Conservation (phyloP, 2,888 invertebrate species). For the Acanthosepion lycidas region DNA sequence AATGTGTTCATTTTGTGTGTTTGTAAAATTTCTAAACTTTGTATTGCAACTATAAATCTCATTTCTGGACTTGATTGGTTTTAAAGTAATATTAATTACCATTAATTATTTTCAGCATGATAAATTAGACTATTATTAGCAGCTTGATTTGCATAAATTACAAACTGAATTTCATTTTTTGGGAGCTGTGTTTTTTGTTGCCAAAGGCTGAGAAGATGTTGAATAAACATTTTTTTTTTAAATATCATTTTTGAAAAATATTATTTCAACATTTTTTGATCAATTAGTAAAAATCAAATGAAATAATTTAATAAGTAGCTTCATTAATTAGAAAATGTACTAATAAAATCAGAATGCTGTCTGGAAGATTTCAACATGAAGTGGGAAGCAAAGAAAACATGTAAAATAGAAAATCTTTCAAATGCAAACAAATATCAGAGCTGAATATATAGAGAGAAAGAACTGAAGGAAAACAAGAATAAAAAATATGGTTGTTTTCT, state of each 20-base stretch:
- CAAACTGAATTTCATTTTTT: not conserved
- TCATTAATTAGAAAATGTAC: not conserved
- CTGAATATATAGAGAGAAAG: too few relatives aligned
- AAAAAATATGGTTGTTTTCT: too few relatives aligned
- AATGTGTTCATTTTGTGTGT: too few relatives aligned
- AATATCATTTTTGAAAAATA: not conserved
- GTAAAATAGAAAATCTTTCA: too few relatives aligned
- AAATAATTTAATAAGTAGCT: not conserved
- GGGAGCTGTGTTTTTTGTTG: not conserved
- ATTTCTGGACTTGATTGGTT: too few relatives aligned
- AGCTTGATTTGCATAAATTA: not conserved
- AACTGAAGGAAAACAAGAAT: too few relatives aligned
- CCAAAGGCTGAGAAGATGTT: not conserved
- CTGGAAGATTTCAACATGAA: too few relatives aligned
- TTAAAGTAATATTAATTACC: not conserved
- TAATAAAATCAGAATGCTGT: not conserved
- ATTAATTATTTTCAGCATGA: slow-evolving; percentile 4
- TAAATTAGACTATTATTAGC: not conserved
- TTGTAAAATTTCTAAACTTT: too few relatives aligned
- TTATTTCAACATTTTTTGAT: not conserved
- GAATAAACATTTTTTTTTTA: not conserved
- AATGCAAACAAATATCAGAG: too few relatives aligned
- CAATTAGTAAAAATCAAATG: not conserved
- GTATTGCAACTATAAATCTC: too few relatives aligned
- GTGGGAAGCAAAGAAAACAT: too few relatives aligned